phyloP scores from a whole-genome alignment of 2,888 invertebrate genomes.

The Drepana falcataria region DNA sequence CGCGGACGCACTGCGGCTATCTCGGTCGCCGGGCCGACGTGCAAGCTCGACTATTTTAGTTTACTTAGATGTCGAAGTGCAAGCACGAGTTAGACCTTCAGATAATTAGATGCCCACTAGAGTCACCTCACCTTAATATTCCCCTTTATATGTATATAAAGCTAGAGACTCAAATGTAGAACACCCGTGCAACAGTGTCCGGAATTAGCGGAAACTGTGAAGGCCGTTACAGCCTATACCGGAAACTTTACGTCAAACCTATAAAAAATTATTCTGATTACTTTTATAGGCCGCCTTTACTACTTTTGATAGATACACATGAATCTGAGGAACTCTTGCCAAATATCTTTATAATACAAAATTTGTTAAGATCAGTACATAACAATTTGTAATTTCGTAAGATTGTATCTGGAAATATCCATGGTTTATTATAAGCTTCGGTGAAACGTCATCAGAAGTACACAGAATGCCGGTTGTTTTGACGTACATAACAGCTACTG shows the following conservation, averaged over 20 bases:
- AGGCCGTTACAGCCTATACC: too few relatives aligned
- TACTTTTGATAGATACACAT: too few relatives aligned
- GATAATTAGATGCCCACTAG: constrained; percentile 25
- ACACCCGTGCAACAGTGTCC: too few relatives aligned
- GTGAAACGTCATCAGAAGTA: constrained; percentile 1
- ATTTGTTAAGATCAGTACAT: constrained; percentile 4
- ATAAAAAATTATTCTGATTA: too few relatives aligned
- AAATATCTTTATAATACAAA: constrained; percentile 7
- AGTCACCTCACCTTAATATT: constrained; percentile 26
- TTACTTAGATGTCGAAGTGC: constrained; percentile 77
- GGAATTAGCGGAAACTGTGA: too few relatives aligned
- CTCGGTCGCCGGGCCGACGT: constrained; percentile 74
- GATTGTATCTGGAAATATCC: neutral
- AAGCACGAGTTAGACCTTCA: constrained; percentile 65
- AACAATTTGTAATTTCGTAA: neutral
- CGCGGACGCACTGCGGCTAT: constrained; percentile 73
- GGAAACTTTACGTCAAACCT: too few relatives aligned
- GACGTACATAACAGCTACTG: constrained; percentile 13
- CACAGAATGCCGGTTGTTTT: constrained; percentile 12
- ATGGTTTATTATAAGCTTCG: neutral
- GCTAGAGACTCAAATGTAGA: too few relatives aligned
- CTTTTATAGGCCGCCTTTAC: too few relatives aligned
- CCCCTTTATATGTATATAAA: constrained; percentile 18
- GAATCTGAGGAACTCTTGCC: too few relatives aligned
- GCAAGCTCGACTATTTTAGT: constrained; percentile 74